Evolutionary conservation across 2,113 vertebrate species (phyloP).

Genomic region (Daubentonia madagascariensis): DNA sequence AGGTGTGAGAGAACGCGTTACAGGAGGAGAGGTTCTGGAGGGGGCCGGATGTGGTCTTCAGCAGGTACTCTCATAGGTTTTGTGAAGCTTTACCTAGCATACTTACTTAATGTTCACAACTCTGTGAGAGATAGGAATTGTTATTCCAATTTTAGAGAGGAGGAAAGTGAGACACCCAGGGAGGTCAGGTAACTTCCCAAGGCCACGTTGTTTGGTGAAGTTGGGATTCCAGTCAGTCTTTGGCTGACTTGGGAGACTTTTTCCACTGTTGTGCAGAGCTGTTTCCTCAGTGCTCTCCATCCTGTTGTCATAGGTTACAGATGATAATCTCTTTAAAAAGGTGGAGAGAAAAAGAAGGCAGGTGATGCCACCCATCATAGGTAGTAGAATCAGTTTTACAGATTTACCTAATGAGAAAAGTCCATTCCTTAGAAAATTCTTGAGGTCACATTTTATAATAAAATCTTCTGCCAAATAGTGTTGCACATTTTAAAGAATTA

Average conservation of each 20-base stretch:
- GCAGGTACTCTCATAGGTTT: neutral
- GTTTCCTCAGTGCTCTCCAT: neutral
- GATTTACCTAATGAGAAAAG: neutral
- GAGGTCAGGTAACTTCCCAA: neutral
- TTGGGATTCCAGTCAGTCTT: neutral
- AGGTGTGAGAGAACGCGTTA: neutral
- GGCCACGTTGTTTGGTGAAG: neutral
- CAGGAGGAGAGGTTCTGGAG: neutral
- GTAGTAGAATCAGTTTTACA: neutral
- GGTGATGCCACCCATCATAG: no score
- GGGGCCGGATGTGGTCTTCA: neutral
- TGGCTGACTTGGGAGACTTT: neutral
- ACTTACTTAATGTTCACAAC: neutral
- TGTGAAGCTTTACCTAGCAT: neutral
- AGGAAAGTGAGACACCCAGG: neutral
- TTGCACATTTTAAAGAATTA: neutral
- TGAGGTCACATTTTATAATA: neutral
- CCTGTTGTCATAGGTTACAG: neutral
- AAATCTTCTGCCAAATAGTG: neutral
- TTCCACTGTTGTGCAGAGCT: neutral
- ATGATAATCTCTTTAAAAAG: neutral
- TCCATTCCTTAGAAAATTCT: conserved; percentile 4
- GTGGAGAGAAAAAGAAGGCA: neutral
- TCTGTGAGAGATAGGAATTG: neutral
- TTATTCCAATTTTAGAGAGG: neutral